A percentile compares a stretch with the other conserved stretches of the same genome.
phyloP scores from a whole-genome alignment of 2,888 invertebrate genomes.

The Eupithecia vulgata region DNA sequence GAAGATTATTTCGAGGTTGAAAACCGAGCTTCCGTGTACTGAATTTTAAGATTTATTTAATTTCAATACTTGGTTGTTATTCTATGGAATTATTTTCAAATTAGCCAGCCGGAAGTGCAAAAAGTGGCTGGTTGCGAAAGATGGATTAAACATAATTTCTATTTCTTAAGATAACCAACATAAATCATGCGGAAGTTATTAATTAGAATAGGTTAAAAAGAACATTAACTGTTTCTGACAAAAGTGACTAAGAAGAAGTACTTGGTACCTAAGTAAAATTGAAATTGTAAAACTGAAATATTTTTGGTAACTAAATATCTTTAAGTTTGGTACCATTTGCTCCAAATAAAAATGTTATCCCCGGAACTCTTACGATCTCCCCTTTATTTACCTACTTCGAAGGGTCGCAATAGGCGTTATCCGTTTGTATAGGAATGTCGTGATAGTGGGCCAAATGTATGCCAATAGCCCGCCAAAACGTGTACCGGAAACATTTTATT shows the following conservation, averaged over 20 bases:
- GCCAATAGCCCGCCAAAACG: conserved; percentile 41
- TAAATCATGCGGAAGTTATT: not conserved
- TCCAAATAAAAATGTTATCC: not conserved
- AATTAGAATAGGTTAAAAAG: not conserved
- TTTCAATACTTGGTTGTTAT: not conserved
- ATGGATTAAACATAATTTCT: not conserved
- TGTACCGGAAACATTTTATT: conserved; percentile 43
- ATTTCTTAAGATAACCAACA: not conserved
- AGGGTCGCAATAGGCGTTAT: conserved; percentile 44
- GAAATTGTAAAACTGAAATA: not conserved
- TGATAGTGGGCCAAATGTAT: conserved; percentile 46
- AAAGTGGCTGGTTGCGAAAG: not conserved
- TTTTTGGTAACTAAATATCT: not conserved
- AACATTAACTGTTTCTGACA: not conserved
- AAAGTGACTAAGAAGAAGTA: not conserved
- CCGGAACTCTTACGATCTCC: not conserved
- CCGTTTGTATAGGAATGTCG: conserved; percentile 45
- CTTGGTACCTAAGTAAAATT: too few relatives aligned
- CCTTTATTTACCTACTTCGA: not conserved
- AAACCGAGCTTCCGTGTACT: not conserved
- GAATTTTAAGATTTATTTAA: not conserved
- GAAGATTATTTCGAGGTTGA: not conserved
- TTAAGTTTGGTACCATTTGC: not conserved
- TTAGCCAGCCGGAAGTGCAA: too few relatives aligned
- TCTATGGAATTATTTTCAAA: not conserved